Conservation (phyloP, 2,113 vertebrate species). For the Camelus dromedarius region DNA sequence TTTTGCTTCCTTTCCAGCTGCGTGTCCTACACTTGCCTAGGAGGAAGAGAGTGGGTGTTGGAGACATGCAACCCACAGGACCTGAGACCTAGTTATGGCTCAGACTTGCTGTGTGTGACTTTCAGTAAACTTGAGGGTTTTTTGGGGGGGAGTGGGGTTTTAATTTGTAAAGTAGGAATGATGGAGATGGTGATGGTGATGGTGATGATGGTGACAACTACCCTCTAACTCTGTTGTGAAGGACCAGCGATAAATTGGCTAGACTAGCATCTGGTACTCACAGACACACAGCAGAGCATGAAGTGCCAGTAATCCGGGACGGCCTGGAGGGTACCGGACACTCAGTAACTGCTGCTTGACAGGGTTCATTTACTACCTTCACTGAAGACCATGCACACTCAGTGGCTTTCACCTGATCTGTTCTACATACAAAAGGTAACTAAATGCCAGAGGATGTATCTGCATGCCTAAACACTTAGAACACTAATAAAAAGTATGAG, state of each 20-base stretch:
- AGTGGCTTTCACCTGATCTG: not conserved
- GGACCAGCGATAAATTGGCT: not conserved
- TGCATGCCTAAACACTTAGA: not conserved
- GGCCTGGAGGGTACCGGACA: not conserved
- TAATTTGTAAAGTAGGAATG: not conserved
- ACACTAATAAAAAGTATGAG: not conserved
- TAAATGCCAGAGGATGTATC: not conserved
- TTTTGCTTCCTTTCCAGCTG: conserved; percentile 77
- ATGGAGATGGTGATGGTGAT: not conserved
- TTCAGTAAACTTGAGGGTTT: not conserved
- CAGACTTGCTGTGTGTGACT: not conserved
- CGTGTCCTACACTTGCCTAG: not conserved
- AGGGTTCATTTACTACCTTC: not conserved
- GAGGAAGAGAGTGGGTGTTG: not conserved
- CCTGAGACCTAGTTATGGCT: not conserved
- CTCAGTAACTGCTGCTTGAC: not conserved
- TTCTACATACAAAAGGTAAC: not conserved
- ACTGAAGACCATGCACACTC: not conserved
- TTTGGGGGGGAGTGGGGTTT: not conserved
- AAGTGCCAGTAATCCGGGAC: not conserved
- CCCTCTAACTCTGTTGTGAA: not conserved
- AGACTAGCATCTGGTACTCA: not conserved
- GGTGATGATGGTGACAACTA: not conserved
- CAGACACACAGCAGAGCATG: not conserved
- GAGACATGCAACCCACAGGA: not conserved